Evolutionary conservation across 2,888 invertebrate species (phyloP), one percentile per base, ranked within the genome.

Genomic region (Himalopsyche japonica): DNA sequence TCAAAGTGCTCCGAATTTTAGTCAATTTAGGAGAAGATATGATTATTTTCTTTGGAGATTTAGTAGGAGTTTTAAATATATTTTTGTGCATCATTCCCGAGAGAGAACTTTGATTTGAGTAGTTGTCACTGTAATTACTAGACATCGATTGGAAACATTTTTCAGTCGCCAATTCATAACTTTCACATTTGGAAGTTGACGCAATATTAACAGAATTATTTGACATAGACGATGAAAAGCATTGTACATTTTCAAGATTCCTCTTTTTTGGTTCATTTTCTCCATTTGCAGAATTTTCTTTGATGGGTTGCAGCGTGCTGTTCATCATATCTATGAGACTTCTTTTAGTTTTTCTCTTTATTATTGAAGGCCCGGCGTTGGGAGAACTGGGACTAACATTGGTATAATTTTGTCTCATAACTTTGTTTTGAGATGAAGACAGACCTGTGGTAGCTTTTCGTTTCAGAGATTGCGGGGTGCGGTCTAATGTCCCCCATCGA

Each of bases 401-500:
- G 77, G 12, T 37, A n/a, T 57, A n/a, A 20, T 24, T 77, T 37
- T 49, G 64, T 6, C 43, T 24, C 4, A 57, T 76, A 32, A 47
- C 78, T 78, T 84, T 85, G 78, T 84, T 85, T 37, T 81, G 83
- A 15, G 84, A 81, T 18, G 86, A 86, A 18, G 84, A 80, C 20
- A 64, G 15, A 18, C 20, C 24, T 4, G 83, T 84, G 1, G 80
- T 48, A 5, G 81, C 20, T 76, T 87, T 89, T 0, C 93, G 90
- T 87, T 92, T 93, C 0, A 92, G 86, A 0, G 93, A 92, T 81
- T 90, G 90, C 0, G 94, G 94, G 0, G 94, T 94, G 18, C 89
- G 90, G 79, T 93, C 93, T 6, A 91, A 87, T 0, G 87, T 70
- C 15, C 81, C 80, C 78, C 81, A 83, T 70, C 43, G 76, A 6